These are phyloP conservation scores for Zonitis immaculata DNA, from an alignment of 2,888 invertebrate species.

Conservation along the genomic window DNA sequence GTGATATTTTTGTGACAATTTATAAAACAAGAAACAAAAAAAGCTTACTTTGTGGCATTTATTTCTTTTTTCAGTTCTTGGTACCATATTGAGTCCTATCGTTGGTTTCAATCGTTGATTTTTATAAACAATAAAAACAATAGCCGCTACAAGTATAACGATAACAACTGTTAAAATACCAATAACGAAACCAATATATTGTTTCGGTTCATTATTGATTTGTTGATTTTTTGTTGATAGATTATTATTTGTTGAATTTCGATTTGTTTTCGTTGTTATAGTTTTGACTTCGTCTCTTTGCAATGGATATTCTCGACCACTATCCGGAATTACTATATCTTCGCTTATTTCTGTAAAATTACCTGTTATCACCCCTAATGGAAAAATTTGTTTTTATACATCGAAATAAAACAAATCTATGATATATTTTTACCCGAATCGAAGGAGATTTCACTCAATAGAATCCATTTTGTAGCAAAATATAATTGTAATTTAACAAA, in stretches of 20 bases:
- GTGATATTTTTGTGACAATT: too few relatives aligned
- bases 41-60: slow-evolving; percentile 44
- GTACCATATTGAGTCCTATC: slow-evolving; percentile 31
- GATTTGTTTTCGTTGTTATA: slow-evolving; percentile 46
- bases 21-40: too few relatives aligned
- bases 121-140: slow-evolving; percentile 64
- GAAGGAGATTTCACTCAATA: slow-evolving; percentile 81
- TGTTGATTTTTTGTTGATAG: slow-evolving; percentile 21
- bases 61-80: slow-evolving; percentile 47
- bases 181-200: slow-evolving; percentile 63
- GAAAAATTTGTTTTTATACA: too few relatives aligned
- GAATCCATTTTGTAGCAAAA: slow-evolving; percentile 78
- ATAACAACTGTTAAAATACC: slow-evolving; percentile 69
- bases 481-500: slow-evolving; percentile 72
- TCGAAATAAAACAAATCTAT: too few relatives aligned
- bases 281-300: slow-evolving; percentile 66
- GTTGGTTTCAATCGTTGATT: slow-evolving; percentile 55
- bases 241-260: slow-evolving; percentile 22
- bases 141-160: slow-evolving; percentile 63
- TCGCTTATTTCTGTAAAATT: slow-evolving; percentile 62
- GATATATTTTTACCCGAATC: slow-evolving; percentile 59
- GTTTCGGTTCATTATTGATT: slow-evolving; percentile 54
- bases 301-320: slow-evolving; percentile 58
- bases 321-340: slow-evolving; percentile 33
- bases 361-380: slow-evolving; percentile 55